These are phyloP conservation scores for Oreochromis grahami DNA, from an alignment of 2,797 vertebrate genomes.

Conservation along the genomic window DNA sequence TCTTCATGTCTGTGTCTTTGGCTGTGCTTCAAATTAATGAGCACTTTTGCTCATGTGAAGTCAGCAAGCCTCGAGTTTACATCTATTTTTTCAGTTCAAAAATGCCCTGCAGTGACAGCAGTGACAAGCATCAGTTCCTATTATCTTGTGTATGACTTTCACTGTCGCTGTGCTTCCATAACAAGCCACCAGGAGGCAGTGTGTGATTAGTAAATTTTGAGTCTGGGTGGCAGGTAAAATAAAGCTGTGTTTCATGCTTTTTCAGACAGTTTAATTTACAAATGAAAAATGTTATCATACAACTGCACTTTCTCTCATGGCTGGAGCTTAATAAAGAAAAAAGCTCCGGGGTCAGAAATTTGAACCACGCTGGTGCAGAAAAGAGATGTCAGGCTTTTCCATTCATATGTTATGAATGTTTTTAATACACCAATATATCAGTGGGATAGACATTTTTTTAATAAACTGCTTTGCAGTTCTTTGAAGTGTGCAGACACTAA, in stretches of 20 bases:
- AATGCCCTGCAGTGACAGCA: neutral
- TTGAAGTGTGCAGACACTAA: conserved; percentile 28
- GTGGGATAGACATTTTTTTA: neutral
- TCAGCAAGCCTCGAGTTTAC: neutral
- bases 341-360: neutral
- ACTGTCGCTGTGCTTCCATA: neutral
- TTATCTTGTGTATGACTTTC: neutral
- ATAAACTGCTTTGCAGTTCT: conserved; percentile 1
- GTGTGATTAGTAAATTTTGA: conserved; percentile 40
- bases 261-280: neutral
- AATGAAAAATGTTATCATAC: neutral
- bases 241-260: neutral
- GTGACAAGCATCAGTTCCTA: conserved; percentile 1
- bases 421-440: conserved; percentile 13
- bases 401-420: neutral
- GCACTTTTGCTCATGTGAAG: conserved; percentile 10
- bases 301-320: neutral
- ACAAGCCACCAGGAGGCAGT: conserved; percentile 65
- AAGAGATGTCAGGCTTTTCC: neutral
- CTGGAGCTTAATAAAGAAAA: neutral
- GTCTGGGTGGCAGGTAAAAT: neutral
- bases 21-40: neutral
- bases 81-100: neutral
- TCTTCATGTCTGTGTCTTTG: neutral
- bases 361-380: neutral